A percentile compares a stretch with the other conserved stretches of the same genome.
These are phyloP conservation scores for Drosophila melanocephala DNA, from an alignment of 2,888 invertebrate genomes.

Conservation along the genomic window DNA sequence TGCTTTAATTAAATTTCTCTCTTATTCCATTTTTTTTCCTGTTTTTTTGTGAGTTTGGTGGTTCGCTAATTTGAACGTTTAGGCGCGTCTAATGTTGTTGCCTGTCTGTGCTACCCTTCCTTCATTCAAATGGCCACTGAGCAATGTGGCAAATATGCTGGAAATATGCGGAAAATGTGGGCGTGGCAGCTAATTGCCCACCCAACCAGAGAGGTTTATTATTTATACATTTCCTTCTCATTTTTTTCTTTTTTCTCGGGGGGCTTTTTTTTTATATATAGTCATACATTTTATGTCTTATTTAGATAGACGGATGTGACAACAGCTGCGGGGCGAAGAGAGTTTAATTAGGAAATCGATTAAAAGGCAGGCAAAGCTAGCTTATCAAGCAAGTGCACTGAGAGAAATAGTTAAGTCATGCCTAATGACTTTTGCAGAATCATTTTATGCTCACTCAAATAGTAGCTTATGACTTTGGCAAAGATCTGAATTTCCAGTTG, in stretches of 20 bases:
- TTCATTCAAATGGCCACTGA: conserved; percentile 47
- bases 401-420: not conserved
- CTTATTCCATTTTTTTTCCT: conserved; percentile 18
- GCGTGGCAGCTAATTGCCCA: conserved; percentile 59
- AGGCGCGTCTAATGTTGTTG: conserved; percentile 74
- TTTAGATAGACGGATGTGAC: conserved; percentile 50
- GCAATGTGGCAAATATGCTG: conserved; percentile 72
- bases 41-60: conserved; percentile 33
- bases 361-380: conserved; percentile 32
- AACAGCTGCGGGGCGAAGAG: conserved; percentile 46
- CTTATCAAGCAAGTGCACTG: conserved; percentile 37
- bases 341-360: conserved; percentile 70
- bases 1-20: conserved; percentile 80
- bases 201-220: conserved; percentile 64
- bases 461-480: not conserved
- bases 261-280: not conserved
- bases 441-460: not conserved
- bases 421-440: not conserved
- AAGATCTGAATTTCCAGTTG: not conserved
- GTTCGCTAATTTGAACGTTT: conserved; percentile 75
- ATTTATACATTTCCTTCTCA: conserved; percentile 61
- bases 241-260: conserved; percentile 13
- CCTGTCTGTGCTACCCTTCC: conserved; percentile 50
- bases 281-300: conserved; percentile 57
- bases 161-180: conserved; percentile 27